phyloP scores from a whole-genome alignment of 1,140 invertebrate genomes.

The Camponotus floridanus region DNA sequence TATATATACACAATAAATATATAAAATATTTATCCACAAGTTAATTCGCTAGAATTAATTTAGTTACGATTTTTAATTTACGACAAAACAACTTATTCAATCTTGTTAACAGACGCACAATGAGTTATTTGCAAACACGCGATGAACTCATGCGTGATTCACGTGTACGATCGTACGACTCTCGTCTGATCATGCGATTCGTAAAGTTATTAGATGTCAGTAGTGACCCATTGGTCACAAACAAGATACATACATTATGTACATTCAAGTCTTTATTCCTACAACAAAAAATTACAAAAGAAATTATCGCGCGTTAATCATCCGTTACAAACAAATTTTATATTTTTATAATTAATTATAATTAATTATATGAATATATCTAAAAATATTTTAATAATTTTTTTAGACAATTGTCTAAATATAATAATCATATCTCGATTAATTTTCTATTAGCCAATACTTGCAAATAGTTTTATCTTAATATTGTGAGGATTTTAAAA shows the following conservation, averaged over 20 bases:
- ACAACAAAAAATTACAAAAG: background rate
- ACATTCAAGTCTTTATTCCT: conserved; percentile 26
- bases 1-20: background rate
- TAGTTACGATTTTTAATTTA: background rate
- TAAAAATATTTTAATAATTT: too few relatives aligned
- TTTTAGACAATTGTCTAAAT: background rate
- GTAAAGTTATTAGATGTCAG: background rate
- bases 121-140: background rate
- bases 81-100: background rate
- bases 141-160: background rate
- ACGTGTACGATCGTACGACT: background rate
- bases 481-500: background rate
- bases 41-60: background rate
- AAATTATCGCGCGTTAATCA: background rate
- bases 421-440: background rate
- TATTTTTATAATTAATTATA: background rate
- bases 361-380: background rate
- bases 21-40: background rate
- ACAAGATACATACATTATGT: background rate
- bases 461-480: background rate
- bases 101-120: too few relatives aligned
- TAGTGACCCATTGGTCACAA: background rate
- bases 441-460: background rate
- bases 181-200: background rate
- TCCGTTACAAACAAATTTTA: background rate